Percentiles rank a stretch among this genome's conserved stretches.
Conservation (phyloP, 2,113 vertebrate genomes). For the Mus musculus region DNA sequence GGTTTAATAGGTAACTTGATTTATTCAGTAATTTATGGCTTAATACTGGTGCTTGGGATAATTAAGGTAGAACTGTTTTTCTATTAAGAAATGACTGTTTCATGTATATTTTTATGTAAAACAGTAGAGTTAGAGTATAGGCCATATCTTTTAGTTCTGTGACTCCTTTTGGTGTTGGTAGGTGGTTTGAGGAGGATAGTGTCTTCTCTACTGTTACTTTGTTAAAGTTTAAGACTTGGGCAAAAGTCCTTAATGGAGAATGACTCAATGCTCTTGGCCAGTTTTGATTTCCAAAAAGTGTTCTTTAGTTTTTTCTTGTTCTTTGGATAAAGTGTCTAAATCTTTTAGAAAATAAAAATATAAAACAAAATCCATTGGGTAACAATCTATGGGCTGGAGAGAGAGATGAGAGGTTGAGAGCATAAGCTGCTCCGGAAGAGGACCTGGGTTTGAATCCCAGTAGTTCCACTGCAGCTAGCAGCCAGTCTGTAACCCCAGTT, state of each 20-base stretch:
- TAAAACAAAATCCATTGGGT: neutral
- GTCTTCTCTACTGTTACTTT: neutral
- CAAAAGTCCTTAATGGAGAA: constrained; percentile 42
- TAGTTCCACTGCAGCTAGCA: neutral
- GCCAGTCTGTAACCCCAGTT: neutral
- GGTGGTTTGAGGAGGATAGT: neutral
- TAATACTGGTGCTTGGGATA: neutral
- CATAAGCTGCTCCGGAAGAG: neutral
- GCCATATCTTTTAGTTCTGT: constrained; percentile 12
- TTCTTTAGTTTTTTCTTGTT: constrained; percentile 40
- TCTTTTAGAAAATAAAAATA: constrained; percentile 23
- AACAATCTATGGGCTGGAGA: neutral
- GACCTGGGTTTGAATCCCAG: neutral
- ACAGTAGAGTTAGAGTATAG: neutral
- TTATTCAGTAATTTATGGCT: constrained; percentile 50
- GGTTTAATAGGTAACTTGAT: constrained; percentile 35
- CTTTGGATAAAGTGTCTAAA: neutral
- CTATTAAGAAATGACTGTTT: constrained; percentile 44
- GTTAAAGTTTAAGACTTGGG: neutral
- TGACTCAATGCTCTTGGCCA: constrained; percentile 18
- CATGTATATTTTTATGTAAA: constrained; percentile 39
- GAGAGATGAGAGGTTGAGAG: neutral
- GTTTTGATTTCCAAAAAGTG: neutral
- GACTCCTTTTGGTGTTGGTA: neutral
- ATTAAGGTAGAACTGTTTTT: constrained; percentile 9